Percentiles rank a stretch among this genome's conserved stretches.
Conservation (phyloP, 2,888 invertebrate genomes). For the Ophion ellenae region DNA sequence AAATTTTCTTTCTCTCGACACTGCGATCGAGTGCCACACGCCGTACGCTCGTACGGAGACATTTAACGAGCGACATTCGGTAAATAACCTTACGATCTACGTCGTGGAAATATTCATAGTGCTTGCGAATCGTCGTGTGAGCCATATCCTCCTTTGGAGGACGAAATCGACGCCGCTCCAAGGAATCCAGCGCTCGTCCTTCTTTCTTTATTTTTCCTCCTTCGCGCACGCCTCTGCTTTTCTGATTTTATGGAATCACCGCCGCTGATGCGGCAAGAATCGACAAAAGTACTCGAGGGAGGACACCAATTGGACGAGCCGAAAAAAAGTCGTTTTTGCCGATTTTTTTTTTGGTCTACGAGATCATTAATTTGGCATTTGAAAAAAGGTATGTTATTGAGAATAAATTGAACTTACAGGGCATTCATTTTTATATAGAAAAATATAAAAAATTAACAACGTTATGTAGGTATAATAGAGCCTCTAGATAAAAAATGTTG, state of each 20-base stretch:
- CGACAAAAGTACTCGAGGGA: neutral
- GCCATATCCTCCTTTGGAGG: conserved; percentile 53
- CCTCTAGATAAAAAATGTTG: too few relatives aligned
- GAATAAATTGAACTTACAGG: too few relatives aligned
- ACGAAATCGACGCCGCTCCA: conserved; percentile 56
- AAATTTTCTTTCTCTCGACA: conserved; percentile 53
- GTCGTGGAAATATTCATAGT: conserved; percentile 58
- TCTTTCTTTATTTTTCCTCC: neutral
- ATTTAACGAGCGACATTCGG: conserved; percentile 68
- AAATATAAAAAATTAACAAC: too few relatives aligned
- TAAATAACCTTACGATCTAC: conserved; percentile 61
- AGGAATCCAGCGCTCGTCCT: conserved; percentile 32
- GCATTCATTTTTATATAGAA: too few relatives aligned
- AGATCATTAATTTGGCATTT: too few relatives aligned
- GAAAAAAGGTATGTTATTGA: too few relatives aligned
- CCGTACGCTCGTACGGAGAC: conserved; percentile 52
- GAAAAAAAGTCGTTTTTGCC: too few relatives aligned
- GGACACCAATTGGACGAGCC: neutral
- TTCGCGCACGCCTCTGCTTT: conserved; percentile 40
- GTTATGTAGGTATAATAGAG: too few relatives aligned
- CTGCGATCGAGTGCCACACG: conserved; percentile 59
- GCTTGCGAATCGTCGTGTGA: conserved; percentile 44
- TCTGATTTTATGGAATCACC: conserved; percentile 56
- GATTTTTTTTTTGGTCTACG: too few relatives aligned
- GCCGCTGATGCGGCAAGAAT: conserved; percentile 40